Base-by-base conservation (phyloP, 2,888 invertebrate genomes). In the Leptopilina syphax region DNA sequence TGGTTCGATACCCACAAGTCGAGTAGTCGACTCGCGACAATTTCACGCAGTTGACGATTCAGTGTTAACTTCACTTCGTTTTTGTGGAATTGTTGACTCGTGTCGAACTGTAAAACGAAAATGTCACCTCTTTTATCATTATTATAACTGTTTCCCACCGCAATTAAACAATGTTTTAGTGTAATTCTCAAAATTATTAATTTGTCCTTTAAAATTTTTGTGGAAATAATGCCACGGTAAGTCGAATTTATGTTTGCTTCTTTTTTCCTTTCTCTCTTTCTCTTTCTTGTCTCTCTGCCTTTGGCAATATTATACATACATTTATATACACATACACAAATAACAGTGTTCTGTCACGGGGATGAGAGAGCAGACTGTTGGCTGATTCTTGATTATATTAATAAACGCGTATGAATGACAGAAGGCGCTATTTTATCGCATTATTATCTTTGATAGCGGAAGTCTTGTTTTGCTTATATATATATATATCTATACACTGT, bases 171-270 rank as follows among this genome's bases (percentile, higher is more conserved):
- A 47, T 8, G 47, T 13, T 65, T 77, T n/a, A 8, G 24, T 77
- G 44, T 27, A 1, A 4, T 12, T 24, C n/a, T 7, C 57, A 66
- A 50, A 10, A 9, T 60, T 66, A 5, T 34, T n/a, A 34, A 24
- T 27, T 73, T 12, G 8, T 47, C 24, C 18, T 3, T 13, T n/a
- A n/a, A 41, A 18, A 34, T 34, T 34, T 8, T 57, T 66, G 63
- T 41, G 78, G 80, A 79, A 78, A 84, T 85, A 83, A 85, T 85
- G 84, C 82, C 84, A 85, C 83, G 84, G 84, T 85, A 81, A 77
- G 85, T 85, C 13, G 5, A 12, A 10, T 50, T 50, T 18, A 13
- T 63, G 50, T 50, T 66, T 47, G 24, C 63, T 10, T 12, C n/a
- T 9, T 77, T 77, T 24, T 77, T 3, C 8, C 3, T n/a, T 63